Base-by-base conservation (phyloP, 2,888 invertebrate species). In the Sinohyriopsis cumingii region DNA sequence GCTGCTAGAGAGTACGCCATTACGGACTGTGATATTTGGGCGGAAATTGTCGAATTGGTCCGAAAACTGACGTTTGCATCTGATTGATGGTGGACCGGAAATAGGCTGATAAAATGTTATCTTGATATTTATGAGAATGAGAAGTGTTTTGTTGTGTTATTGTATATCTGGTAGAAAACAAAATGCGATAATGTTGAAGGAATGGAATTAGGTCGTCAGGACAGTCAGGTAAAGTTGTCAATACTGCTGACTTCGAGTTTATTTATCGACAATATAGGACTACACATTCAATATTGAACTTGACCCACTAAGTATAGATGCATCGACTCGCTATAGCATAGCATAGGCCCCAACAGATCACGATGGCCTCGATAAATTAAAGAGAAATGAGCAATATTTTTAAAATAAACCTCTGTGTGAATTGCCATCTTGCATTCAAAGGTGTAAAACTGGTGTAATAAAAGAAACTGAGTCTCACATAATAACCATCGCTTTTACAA, bases 151-250 rank as follows among this genome's bases (percentile, higher is more conserved):
- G 53, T 60, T 45, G 55, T 53, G 62, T 24, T 69, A 22, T 57
- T 64, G 57, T 59, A 45, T 60, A 54, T 64, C 67, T 56, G 69
- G 62, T 61, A 64, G 55, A 57, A 59, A 64, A 64, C 59, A 59
- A 67, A 45, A 66, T 66, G 19, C 61, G 63, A 76, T 65, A 45
- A 79, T 79, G 79, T 64, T 61, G 62, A 62, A 72, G 81, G 75
- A 72, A 85, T 85, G 85, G 85, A 84, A 80, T 68, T 81, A 71
- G 82, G 71, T 68, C 81, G 78, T 63, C 79, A 78, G 71, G 84
- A 84, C 69, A 79, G 77, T 76, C 84, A 84, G 82, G 84, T 83
- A 73, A 64, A 56, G 61, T 33, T 19, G 5, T 54, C 3, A 33
- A 28, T 28, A 6, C 28, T 9, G 1, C 1, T 7, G 45, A 66